phyloP scores from a whole-genome alignment of 2,113 vertebrate species.

The human (Homo sapiens) region DNA sequence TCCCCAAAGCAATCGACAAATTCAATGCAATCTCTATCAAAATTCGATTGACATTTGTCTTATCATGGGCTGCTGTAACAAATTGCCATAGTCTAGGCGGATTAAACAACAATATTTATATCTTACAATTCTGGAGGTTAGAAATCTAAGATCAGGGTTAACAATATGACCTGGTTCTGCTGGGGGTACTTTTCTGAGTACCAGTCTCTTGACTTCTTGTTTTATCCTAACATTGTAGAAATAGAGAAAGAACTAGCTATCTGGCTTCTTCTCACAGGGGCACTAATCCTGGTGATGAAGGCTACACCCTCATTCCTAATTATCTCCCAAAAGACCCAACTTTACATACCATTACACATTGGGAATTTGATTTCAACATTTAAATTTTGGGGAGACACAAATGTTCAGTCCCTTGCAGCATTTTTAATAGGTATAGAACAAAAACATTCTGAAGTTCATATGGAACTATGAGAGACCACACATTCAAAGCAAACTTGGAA shows the following conservation, averaged over 20 bases:
- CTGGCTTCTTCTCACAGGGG: not conserved
- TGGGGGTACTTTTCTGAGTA: not conserved
- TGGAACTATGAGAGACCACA: not conserved
- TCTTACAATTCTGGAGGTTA: not conserved
- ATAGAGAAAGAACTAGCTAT: not conserved
- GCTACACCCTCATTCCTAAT: not conserved
- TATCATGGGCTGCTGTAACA: not conserved
- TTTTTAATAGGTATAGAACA: not conserved
- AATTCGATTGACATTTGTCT: not conserved
- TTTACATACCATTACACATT: not conserved
- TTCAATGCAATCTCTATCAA: not conserved
- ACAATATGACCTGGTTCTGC: not conserved
- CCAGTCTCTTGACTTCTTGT: not conserved
- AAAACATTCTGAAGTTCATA: not conserved
- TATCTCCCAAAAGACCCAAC: not conserved
- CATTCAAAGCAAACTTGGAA: not conserved
- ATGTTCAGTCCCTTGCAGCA: not conserved
- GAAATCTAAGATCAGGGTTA: not conserved
- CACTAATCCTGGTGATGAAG: not conserved
- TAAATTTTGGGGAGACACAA: not conserved
- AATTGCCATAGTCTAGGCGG: not conserved
- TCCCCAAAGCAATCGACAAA: not conserved
- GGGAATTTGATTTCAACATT: not conserved
- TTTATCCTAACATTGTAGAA: not conserved
- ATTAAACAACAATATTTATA: not conserved